These are phyloP conservation scores for Tachystola acroxantha DNA, from an alignment of 2,888 invertebrate species.

Conservation along the genomic window DNA sequence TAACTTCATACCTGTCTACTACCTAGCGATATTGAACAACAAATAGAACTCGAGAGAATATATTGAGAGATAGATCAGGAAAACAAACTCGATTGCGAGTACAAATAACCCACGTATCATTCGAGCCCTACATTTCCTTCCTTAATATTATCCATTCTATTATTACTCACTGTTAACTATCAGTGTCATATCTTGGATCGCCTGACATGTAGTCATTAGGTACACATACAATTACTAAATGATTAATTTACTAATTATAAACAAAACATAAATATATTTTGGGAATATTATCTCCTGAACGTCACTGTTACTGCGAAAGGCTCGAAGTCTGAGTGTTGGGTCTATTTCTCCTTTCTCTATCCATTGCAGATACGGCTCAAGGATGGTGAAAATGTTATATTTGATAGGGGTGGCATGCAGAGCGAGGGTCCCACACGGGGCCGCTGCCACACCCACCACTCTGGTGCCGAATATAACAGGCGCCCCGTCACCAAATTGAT, in stretches of 20 bases:
- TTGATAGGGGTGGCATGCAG: constrained; percentile 21
- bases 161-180: no score
- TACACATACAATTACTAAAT: constrained; percentile 16
- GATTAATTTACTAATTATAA: constrained; percentile 28
- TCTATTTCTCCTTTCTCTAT: constrained; percentile 30
- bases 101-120: no score
- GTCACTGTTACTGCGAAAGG: neutral
- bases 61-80: no score
- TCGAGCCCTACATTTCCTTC: no score
- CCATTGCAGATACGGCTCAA: constrained; percentile 50
- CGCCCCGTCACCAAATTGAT: constrained; percentile 48
- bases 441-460: constrained; percentile 43
- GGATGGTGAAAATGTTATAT: constrained; percentile 52
- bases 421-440: constrained; percentile 32
- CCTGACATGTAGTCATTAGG: no score
- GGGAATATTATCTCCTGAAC: constrained; percentile 4
- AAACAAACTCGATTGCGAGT: no score
- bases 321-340: constrained; percentile 5
- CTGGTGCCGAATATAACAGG: constrained; percentile 36
- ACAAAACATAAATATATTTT: constrained; percentile 17
- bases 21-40: no score
- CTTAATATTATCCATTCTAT: no score
- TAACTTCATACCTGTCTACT: no score
- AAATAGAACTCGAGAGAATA: no score
- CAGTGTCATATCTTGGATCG: no score